phyloP scores from a whole-genome alignment of 2,888 invertebrate genomes.

The Drosophila buzzatii region DNA sequence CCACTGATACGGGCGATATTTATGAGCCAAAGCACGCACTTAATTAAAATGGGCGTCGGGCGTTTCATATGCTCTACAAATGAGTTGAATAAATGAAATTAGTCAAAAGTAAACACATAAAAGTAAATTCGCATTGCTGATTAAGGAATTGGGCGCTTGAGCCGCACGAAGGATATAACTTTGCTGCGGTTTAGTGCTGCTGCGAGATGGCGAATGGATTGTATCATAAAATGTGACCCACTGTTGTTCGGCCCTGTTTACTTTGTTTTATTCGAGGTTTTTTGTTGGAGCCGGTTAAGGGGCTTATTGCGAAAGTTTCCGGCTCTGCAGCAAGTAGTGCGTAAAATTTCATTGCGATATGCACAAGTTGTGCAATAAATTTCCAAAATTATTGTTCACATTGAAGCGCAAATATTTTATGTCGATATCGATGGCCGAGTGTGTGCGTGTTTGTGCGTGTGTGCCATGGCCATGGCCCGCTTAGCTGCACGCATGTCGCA shows the following conservation, averaged over 20 bases:
- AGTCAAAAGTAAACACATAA: slow-evolving; percentile 58
- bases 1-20: neutral
- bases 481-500: slow-evolving; percentile 49
- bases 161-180: slow-evolving; percentile 47
- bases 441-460: slow-evolving; percentile 3
- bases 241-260: slow-evolving; percentile 43
- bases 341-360: slow-evolving; percentile 76
- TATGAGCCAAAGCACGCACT: slow-evolving; percentile 21
- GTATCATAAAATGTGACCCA: slow-evolving; percentile 71
- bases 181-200: slow-evolving; percentile 63
- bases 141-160: slow-evolving; percentile 10
- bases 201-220: slow-evolving; percentile 48
- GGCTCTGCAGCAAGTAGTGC: slow-evolving; percentile 72
- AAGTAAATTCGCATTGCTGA: slow-evolving; percentile 24
- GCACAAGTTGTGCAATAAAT: slow-evolving; percentile 74
- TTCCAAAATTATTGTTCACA: slow-evolving; percentile 71
- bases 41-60: slow-evolving; percentile 51
- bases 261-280: slow-evolving; percentile 61
- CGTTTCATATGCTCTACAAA: slow-evolving; percentile 46
- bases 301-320: slow-evolving; percentile 59
- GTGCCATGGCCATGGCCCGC: slow-evolving; percentile 52
- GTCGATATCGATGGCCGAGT: slow-evolving; percentile 44
- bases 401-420: slow-evolving; percentile 65
- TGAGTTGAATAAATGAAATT: slow-evolving; percentile 59
- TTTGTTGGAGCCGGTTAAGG: slow-evolving; percentile 14